Evolutionary conservation across 2,888 invertebrate genomes (phyloP), one percentile per base, ranked within the genome.

Genomic region (Chymomyza amoena): DNA sequence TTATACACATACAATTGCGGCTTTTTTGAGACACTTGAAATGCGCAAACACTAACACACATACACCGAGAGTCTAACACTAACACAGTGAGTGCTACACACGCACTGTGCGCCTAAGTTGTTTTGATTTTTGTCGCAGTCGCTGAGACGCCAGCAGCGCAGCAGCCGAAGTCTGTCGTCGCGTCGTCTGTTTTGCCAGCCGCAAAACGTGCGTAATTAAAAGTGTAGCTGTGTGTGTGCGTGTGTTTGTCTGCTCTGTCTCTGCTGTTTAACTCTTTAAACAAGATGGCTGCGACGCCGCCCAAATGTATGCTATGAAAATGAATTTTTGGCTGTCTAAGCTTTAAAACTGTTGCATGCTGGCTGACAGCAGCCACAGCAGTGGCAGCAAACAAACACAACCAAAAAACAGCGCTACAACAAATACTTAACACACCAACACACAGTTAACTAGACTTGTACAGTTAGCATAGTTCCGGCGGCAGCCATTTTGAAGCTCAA

Each of bases 181-280:
- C 59, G 65, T 62, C 61, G 60, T 45, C 62, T 66, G 56, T 50
- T 59, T 54, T 70, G 50, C 28, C 28, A 56, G 66, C 74, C 85
- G 78, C 85, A 78, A 84, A 83, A 84, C 87, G 87, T 85, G 88
- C 88, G 89, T 88, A 88, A 87, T 88, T 88, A 87, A 88, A 87
- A 78, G 64, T 82, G 73, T 61, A 36, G 51, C 36, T 50, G 51
- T 66, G 54, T 66, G 69, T 66, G 51, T 69, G 57, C 66, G 66
- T 69, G 68, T 45, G 72, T 15, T 10, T 61, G 61, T 45, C 64
- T 68, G 59, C 25, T 64, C 18, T 65, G 66, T 66, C 16, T 51
- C 78, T 76, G 61, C 52, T 73, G 68, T 70, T 73, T 10, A 73
- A 78, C 67, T 62, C 72, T 76, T 75, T 76, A 77, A 57, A 77